A percentile compares a stretch with the other conserved stretches of the same genome.
These are phyloP conservation scores for Eupeodes latifasciatus DNA, from an alignment of 2,888 invertebrate species.

Conservation along the genomic window DNA sequence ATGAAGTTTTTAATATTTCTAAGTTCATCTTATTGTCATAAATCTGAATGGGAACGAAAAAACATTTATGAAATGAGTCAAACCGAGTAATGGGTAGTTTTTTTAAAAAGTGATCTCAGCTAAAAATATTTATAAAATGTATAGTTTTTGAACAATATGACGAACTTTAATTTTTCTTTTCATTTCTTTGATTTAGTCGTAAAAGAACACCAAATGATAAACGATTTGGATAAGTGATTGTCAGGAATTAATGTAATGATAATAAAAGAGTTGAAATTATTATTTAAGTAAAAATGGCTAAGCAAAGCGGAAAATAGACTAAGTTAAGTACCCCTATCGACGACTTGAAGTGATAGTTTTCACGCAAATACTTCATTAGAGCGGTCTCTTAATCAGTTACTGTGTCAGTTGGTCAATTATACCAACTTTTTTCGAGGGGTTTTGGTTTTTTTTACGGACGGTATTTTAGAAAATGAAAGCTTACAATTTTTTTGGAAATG, in stretches of 20 bases:
- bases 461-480: constrained; percentile 9
- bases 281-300: neutral
- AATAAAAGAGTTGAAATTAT: neutral
- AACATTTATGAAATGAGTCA: no score
- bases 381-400: neutral
- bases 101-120: no score
- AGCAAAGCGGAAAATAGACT: constrained; percentile 6
- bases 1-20: neutral
- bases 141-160: no score
- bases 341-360: neutral
- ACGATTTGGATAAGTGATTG: neutral
- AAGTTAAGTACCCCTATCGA: constrained; percentile 3
- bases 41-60: neutral
- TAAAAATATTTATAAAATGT: no score
- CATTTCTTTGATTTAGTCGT: neutral
- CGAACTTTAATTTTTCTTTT: neutral
- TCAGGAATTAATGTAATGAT: neutral
- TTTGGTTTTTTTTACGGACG: neutral
- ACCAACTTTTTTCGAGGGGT: no score
- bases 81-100: no score
- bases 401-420: constrained; percentile 39
- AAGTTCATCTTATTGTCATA: neutral
- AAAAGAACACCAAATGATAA: neutral
- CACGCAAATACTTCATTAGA: constrained; percentile 63
- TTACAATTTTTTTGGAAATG: constrained; percentile 29